Evolutionary conservation across 2,113 vertebrate genomes (phyloP).

Genomic region (Scomber colias): DNA sequence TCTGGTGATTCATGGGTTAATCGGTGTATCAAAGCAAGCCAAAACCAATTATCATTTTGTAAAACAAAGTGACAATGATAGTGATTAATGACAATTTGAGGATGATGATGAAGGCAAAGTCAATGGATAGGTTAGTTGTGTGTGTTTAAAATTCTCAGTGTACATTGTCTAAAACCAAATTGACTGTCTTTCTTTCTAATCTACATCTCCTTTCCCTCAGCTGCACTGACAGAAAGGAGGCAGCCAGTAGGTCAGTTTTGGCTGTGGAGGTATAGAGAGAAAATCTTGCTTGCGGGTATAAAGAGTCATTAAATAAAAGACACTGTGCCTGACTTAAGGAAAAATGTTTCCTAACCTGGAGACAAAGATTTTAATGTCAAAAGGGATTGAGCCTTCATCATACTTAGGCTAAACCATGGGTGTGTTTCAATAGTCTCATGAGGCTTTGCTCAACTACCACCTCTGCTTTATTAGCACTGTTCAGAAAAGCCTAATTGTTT

Average conservation of each 20-base stretch:
- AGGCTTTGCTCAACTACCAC: slow-evolving; percentile 42
- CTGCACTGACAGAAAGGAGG: slow-evolving; percentile 29
- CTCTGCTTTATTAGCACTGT: slow-evolving; percentile 3
- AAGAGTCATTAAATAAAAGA: not conserved
- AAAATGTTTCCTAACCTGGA: not conserved
- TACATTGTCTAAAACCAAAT: slow-evolving; percentile 11
- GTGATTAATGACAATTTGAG: slow-evolving; percentile 50
- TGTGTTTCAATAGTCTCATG: slow-evolving; percentile 69
- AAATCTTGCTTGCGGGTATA: slow-evolving; percentile 2
- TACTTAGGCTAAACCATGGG: slow-evolving; percentile 57
- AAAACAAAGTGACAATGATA: slow-evolving; percentile 64
- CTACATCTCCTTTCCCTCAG: slow-evolving; percentile 50
- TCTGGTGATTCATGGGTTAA: slow-evolving; percentile 53
- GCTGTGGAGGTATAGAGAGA: not conserved
- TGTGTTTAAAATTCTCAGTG: not conserved
- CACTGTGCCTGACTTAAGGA: not conserved
- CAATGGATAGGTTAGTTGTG: slow-evolving; percentile 26
- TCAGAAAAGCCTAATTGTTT: slow-evolving; percentile 7
- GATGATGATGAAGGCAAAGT: slow-evolving; percentile 67
- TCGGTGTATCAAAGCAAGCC: slow-evolving; percentile 71
- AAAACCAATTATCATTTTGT: slow-evolving; percentile 65
- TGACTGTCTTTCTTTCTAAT: slow-evolving; percentile 17
- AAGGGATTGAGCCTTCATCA: slow-evolving; percentile 64
- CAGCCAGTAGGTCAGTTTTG: not conserved
- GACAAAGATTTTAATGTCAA: slow-evolving; percentile 17